phyloP scores from a whole-genome alignment of 2,113 vertebrate species.

The Perccottus glenii region DNA sequence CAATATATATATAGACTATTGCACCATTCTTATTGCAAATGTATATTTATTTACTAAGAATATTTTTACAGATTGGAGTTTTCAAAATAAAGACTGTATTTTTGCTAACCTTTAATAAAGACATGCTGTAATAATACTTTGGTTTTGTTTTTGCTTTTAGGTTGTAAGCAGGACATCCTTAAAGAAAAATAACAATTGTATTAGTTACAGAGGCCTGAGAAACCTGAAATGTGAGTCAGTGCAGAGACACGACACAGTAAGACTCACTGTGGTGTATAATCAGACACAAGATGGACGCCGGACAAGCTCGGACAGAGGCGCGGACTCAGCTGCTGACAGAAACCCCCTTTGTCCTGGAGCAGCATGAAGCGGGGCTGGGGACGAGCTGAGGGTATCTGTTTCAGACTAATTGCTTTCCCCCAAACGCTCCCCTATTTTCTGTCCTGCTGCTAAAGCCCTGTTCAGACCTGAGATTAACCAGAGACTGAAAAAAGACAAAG shows the following conservation, averaged over 20 bases:
- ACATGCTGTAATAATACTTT: constrained; percentile 2
- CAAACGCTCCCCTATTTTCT: neutral
- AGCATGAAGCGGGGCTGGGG: constrained; percentile 14
- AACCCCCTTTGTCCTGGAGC: constrained; percentile 58
- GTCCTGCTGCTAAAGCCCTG: no score
- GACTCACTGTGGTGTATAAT: constrained; percentile 33
- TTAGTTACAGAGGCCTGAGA: neutral
- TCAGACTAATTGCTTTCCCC: constrained; percentile 60
- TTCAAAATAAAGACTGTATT: constrained; percentile 4
- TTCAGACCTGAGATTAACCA: no score
- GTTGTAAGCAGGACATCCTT: neutral
- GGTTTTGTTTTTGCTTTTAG: neutral
- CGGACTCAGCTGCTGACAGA: constrained; percentile 36
- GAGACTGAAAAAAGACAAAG: no score
- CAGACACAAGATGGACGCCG: constrained; percentile 44
- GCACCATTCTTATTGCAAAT: constrained; percentile 21
- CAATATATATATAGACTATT: constrained; percentile 6
- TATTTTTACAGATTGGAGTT: constrained; percentile 29
- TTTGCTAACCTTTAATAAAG: constrained; percentile 16
- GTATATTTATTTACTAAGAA: constrained; percentile 58
- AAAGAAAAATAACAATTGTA: no score
- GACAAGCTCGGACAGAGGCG: constrained; percentile 44
- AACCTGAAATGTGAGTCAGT: constrained; percentile 38
- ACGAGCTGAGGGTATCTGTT: constrained; percentile 60
- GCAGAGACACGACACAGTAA: constrained; percentile 20